Evolutionary conservation across 2,888 invertebrate genomes (phyloP).

Genomic region (Thalpophila matura): DNA sequence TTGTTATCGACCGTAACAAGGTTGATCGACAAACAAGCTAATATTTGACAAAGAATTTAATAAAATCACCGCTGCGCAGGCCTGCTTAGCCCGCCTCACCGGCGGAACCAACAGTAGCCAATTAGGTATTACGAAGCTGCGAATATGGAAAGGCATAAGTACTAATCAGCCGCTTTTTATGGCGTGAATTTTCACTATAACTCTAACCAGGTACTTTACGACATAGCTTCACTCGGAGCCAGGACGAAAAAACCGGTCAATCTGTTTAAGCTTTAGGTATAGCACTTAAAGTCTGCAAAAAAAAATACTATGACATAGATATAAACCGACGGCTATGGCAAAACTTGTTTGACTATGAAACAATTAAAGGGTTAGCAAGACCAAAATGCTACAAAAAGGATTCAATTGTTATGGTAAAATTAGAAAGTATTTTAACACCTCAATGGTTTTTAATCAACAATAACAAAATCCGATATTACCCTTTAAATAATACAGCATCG

Average conservation of each 20-base stretch:
- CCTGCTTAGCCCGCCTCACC: no score
- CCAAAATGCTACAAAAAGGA: conserved; percentile 1
- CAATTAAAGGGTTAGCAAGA: background rate
- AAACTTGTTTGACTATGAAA: background rate
- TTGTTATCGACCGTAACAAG: no score
- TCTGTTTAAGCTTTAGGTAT: background rate
- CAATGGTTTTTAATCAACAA: conserved; percentile 50
- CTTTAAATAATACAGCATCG: conserved; percentile 79
- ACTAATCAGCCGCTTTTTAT: background rate
- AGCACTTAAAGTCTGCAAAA: background rate
- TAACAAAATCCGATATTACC: conserved; percentile 68
- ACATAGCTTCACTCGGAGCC: no score
- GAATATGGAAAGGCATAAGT: background rate
- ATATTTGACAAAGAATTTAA: no score
- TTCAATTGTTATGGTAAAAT: conserved; percentile 14
- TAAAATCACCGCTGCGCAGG: background rate
- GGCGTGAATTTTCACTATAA: background rate
- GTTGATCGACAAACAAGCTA: no score
- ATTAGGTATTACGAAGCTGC: background rate
- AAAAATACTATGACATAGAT: background rate
- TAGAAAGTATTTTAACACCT: conserved; percentile 44
- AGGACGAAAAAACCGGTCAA: no score
- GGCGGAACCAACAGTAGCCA: background rate
- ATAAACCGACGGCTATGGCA: background rate
- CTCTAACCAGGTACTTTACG: background rate